Base-by-base conservation (phyloP, 2,113 vertebrate genomes). In the Apistogramma diplotaenia region DNA sequence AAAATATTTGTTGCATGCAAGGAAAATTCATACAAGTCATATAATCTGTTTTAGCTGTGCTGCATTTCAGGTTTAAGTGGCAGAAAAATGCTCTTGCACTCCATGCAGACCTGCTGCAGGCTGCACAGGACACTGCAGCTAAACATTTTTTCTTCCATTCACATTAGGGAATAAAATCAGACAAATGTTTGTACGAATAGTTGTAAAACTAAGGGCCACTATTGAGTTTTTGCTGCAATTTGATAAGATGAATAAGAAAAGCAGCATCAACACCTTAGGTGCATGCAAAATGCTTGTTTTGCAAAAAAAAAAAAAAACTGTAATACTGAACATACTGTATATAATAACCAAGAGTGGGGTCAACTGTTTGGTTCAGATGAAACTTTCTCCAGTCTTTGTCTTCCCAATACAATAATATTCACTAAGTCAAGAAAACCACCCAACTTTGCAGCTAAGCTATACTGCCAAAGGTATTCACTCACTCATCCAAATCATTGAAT, bases 1-100 rank as follows among this genome's bases (percentile, higher is more conserved):
- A 43, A 78, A 78, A 78, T 79, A 83, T 86, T 61, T 72, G 58
- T 54, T 19, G 18, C 57, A 84, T 72, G 15, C 27, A 75, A 55
- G 60, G 49, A 60, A 88, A 80, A 65, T 2, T 33, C 25, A 58
- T 18, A 59, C 51, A 74, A 76, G 78, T 81, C 33, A 59, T 59
- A 73, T 15, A 35, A 58, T 74, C 21, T 58, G 19, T 59, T 19
- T 43, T 21, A 74, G 27, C 21, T 55, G 23, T 6, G 31, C 33
- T 53, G 67, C 29, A 25, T 37, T 40, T 82, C 75, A 82, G 27
- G 27, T 62, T 65, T 54, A 21, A 51, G 10, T 51, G 4, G 76
- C 18, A 77, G 65, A 79, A 10, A 31, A 25, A 37, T 65, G 31
- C 25, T 61, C 5, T 58, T 79, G 58, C 31, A 27, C 25, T 61